Base-by-base conservation (phyloP, 2,113 vertebrate genomes). In the Percopsis transmontana region DNA sequence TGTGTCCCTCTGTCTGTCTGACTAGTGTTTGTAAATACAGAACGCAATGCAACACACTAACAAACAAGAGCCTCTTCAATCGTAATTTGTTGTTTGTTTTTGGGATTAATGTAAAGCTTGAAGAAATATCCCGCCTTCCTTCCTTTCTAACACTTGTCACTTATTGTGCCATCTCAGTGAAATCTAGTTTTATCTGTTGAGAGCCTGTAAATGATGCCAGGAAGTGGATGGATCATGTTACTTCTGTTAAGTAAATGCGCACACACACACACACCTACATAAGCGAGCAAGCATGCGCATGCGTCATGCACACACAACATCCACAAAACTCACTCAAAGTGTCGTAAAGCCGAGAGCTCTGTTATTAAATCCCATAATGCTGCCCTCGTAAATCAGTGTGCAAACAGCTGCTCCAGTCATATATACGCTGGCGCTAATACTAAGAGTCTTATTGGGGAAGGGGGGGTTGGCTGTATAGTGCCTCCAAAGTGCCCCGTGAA, bases 281-380 rank as follows among this genome's bases (percentile, higher is more conserved):
- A 20, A n/a, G 47, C n/a, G 45, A 10, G 15, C 40, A 27, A 3
- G 13, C 58, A 44, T 13, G 55, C 48, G 5, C 53, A 12, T n/a
- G n/a, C n/a, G n/a, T n/a, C 67, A 70, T 68, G 68, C 81, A 84
- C 8, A 82, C 48, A 50, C 47, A n/a, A 45, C 42, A 40, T 16
- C 24, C 60, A 20, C 23, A 59, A 24, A 53, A 6, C 54, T 12
- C 68, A 69, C 70, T 72, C 81, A 81, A 70, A 82, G 69, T 70
- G 75, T 79, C 68, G 77, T 80, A 82, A 84, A 85, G 66, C 69
- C 65, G 64, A 75, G 59, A 83, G 76, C 72, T 53, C 47, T 72
- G 76, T 80, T 84, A 75, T 75, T 77, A 85, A 83, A 72, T 81
- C 80, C 72, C 76, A 82, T 69, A 81, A 79, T 73, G 80, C 60